These are phyloP conservation scores for Albula glossodonta DNA, from an alignment of 2,113 vertebrate genomes.

Conservation along the genomic window DNA sequence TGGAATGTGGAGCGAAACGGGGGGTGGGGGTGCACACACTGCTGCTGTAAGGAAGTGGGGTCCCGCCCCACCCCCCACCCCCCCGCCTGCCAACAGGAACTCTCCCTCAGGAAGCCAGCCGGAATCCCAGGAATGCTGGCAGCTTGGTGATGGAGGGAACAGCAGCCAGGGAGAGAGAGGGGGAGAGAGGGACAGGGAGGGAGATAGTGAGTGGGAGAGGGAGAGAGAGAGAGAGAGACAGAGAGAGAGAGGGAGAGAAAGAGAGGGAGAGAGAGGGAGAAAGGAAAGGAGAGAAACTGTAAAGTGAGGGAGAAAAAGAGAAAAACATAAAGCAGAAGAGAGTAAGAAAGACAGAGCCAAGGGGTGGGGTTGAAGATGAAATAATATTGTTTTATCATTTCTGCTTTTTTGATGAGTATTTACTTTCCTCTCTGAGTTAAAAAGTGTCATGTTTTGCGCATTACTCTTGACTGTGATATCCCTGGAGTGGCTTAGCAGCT, in stretches of 20 bases:
- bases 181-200: neutral
- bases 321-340: neutral
- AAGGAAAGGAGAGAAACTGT: neutral
- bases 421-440: no score
- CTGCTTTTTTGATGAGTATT: no score
- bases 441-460: no score
- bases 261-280: neutral
- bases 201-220: neutral
- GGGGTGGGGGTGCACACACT: neutral
- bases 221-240: neutral
- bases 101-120: constrained; percentile 66
- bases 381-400: no score
- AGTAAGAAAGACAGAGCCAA: neutral
- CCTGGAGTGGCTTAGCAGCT: no score
- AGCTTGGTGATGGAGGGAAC: constrained; percentile 52
- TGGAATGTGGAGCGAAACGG: neutral
- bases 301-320: neutral
- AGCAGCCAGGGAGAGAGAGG: neutral
- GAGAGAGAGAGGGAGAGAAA: neutral
- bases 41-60: constrained; percentile 62
- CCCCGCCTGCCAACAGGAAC: constrained; percentile 62
- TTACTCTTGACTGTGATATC: no score
- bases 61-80: constrained; percentile 17
- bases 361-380: neutral
- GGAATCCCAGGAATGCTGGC: constrained; percentile 71